phyloP scores from a whole-genome alignment of 2,797 vertebrate genomes.

The Xerus rutilus region DNA sequence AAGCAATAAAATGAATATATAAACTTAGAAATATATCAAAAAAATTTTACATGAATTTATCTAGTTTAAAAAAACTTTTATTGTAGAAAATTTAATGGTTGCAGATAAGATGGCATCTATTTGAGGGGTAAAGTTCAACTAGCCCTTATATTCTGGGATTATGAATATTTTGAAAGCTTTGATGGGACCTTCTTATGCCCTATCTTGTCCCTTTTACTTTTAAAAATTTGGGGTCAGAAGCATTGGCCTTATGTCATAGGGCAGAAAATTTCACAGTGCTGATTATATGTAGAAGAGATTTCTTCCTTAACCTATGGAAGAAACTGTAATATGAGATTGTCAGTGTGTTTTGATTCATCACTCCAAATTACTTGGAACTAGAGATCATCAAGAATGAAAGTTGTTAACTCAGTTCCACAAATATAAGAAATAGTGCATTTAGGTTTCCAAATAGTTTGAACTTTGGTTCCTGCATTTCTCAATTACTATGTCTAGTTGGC shows the following conservation, averaged over 20 bases:
- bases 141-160: neutral
- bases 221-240: neutral
- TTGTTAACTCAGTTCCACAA: neutral
- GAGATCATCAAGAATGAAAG: neutral
- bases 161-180: neutral
- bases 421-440: neutral
- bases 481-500: neutral
- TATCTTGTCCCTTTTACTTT: neutral
- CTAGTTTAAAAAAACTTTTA: neutral
- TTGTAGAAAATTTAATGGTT: neutral
- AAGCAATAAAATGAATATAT: neutral
- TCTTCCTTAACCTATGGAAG: neutral
- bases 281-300: neutral
- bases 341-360: slow-evolving; percentile 3
- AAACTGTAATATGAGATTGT: neutral
- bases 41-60: neutral
- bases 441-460: neutral
- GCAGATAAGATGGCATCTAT: neutral
- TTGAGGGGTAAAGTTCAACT: neutral
- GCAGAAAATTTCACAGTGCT: neutral
- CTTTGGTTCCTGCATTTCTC: neutral
- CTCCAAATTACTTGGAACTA: neutral
- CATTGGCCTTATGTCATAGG: neutral
- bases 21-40: slow-evolving; percentile 14
- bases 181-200: rapidly evolving